A percentile compares a stretch with the other conserved stretches of the same genome.
phyloP scores from a whole-genome alignment of 2,113 vertebrate genomes.

The Siniperca chuatsi region DNA sequence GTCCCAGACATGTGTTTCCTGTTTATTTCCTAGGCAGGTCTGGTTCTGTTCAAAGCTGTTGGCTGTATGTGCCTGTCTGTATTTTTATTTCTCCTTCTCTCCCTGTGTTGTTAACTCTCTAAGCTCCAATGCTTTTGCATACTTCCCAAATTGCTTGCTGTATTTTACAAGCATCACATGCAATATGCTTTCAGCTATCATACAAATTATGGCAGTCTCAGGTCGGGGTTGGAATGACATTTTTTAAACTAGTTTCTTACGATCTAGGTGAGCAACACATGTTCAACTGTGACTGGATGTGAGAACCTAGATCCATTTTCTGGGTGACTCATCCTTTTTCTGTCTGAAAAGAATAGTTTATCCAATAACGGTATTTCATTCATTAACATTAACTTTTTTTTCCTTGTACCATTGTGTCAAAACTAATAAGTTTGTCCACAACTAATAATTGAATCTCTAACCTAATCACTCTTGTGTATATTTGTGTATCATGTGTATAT shows the following conservation, averaged over 20 bases:
- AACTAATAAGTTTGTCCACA: neutral
- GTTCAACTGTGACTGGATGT: too few relatives aligned
- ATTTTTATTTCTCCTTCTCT: conserved; percentile 18
- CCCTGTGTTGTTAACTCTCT: conserved; percentile 12
- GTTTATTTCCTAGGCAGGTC: conserved; percentile 58
- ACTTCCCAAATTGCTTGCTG: neutral
- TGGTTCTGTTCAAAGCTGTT: conserved; percentile 55
- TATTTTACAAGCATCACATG: neutral
- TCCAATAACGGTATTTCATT: neutral
- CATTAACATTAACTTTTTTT: neutral
- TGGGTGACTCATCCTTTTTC: neutral
- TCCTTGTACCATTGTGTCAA: neutral
- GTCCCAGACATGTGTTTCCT: conserved; percentile 63
- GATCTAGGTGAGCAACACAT: neutral
- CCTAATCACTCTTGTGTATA: too few relatives aligned
- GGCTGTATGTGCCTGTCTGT: conserved; percentile 13
- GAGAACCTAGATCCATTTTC: too few relatives aligned
- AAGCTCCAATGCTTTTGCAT: neutral
- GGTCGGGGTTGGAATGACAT: neutral
- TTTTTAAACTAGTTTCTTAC: neutral
- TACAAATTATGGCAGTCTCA: neutral
- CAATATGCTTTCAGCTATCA: neutral
- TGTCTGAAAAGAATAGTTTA: neutral
- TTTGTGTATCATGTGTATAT: too few relatives aligned
- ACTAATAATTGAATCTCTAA: neutral